Evolutionary conservation across 1,140 invertebrate species (phyloP).

Genomic region (Dinoponera quadriceps): DNA sequence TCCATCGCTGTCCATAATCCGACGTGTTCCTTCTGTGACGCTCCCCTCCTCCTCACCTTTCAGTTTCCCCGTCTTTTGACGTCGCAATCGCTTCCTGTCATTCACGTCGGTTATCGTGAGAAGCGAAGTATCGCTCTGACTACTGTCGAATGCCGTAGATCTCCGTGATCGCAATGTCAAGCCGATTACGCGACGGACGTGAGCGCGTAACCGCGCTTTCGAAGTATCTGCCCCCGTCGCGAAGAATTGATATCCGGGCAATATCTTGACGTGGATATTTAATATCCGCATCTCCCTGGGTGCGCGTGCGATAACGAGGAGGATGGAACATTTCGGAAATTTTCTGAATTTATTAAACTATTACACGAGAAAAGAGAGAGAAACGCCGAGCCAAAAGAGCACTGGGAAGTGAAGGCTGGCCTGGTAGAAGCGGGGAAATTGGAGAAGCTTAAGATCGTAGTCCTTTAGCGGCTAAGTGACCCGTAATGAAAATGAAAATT

Average conservation of each 20-base stretch:
- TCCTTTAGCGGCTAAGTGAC: no score
- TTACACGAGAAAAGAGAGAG: no score
- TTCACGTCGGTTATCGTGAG: slow-evolving; percentile 35
- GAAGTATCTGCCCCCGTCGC: background rate
- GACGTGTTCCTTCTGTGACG: slow-evolving; percentile 49
- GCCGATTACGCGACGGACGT: slow-evolving; percentile 36
- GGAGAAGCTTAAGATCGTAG: no score
- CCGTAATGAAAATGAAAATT: no score
- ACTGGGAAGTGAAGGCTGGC: no score
- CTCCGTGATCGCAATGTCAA: slow-evolving; percentile 45
- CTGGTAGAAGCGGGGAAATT: no score
- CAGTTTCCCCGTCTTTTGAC: slow-evolving; percentile 48
- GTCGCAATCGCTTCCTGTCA: slow-evolving; percentile 43
- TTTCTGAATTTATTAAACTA: no score
- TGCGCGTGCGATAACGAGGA: no score
- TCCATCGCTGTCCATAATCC: slow-evolving; percentile 38
- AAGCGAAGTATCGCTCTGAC: slow-evolving; percentile 36
- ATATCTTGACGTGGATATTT: background rate
- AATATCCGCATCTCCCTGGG: background rate
- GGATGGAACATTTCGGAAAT: no score
- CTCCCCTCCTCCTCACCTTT: slow-evolving; percentile 21
- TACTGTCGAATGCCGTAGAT: slow-evolving; percentile 36
- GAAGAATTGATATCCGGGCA: slow-evolving; percentile 9
- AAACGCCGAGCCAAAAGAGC: no score
- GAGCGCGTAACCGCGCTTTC: background rate